A percentile compares a stretch with the other conserved stretches of the same genome.
phyloP scores from a whole-genome alignment of 2,797 vertebrate species.

The Muraenolepis orangiensis region DNA sequence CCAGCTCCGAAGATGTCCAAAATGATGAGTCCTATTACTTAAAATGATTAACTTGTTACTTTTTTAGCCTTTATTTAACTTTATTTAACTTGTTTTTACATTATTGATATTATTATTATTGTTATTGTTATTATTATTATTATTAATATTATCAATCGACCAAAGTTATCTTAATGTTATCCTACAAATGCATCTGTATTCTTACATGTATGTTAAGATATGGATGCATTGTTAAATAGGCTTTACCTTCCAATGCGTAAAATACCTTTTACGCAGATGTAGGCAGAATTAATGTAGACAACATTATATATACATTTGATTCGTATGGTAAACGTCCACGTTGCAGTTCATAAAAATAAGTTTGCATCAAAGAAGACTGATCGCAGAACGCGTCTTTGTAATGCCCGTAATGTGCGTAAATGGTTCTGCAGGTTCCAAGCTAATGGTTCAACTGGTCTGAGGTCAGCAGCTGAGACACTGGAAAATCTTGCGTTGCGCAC shows the following conservation, averaged over 20 bases:
- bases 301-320: background rate
- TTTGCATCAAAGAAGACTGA: background rate
- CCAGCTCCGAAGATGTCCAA: too few species aligned
- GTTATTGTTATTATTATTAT: background rate
- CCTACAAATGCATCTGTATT: background rate
- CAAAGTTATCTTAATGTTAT: background rate
- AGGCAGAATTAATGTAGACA: background rate
- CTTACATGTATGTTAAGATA: background rate
- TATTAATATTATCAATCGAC: background rate
- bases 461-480: slow-evolving; percentile 67
- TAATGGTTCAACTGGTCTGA: slow-evolving; percentile 45
- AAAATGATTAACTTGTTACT: background rate
- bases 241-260: background rate
- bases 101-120: background rate
- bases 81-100: background rate
- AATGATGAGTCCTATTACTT: background rate
- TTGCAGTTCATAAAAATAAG: slow-evolving; percentile 19
- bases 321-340: background rate
- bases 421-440: background rate
- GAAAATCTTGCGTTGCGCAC: slow-evolving; percentile 71
- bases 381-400: slow-evolving; percentile 10
- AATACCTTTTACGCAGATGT: background rate
- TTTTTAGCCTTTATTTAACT: background rate
- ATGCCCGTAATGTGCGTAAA: slow-evolving; percentile 8
- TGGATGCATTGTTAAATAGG: background rate